Percentiles rank a stretch among this genome's conserved stretches.
phyloP scores from a whole-genome alignment of 2,797 vertebrate species.

The Simalia tracyae region DNA sequence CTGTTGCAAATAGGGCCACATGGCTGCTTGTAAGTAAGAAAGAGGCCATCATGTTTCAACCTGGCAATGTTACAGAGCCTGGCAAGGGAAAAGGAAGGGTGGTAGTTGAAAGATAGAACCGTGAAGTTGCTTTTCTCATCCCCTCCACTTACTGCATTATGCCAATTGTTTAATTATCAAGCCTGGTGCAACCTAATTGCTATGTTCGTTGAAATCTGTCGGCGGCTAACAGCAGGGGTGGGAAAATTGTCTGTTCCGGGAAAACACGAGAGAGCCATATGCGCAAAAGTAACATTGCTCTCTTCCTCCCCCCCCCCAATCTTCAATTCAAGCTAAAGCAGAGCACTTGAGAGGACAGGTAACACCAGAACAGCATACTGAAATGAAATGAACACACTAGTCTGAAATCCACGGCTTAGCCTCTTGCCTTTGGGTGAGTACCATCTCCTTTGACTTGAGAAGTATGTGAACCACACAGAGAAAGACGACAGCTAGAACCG shows the following conservation, averaged over 20 bases:
- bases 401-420: no score
- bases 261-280: not conserved
- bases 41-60: not conserved
- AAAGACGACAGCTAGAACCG: not conserved
- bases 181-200: slow-evolving; percentile 24
- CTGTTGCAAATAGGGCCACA: not conserved
- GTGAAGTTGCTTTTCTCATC: not conserved
- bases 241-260: not conserved
- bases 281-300: not conserved
- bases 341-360: not conserved
- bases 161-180: slow-evolving; percentile 36
- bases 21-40: not conserved
- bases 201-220: slow-evolving; percentile 12
- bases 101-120: not conserved
- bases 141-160: not conserved
- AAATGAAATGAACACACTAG: no score
- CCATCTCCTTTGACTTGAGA: no score
- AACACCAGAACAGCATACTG: no score
- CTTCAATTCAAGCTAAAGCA: not conserved
- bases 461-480: no score
- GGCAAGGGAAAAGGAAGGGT: not conserved
- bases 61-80: not conserved
- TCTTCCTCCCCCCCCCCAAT: not conserved
- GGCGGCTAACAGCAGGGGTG: slow-evolving; percentile 11
- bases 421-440: no score